phyloP scores from a whole-genome alignment of 1,140 invertebrate genomes.

The Formica selysi region DNA sequence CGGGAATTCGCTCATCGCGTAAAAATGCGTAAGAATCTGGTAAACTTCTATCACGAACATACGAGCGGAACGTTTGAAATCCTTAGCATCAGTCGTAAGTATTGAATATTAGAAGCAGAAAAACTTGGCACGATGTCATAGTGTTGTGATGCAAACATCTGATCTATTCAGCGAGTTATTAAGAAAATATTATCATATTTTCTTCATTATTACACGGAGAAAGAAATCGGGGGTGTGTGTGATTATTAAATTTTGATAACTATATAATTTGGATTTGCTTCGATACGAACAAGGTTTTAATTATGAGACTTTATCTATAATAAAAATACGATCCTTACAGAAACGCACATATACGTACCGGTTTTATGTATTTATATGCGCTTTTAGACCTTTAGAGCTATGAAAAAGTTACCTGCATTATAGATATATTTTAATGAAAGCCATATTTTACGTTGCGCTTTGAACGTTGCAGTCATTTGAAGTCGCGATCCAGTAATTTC shows the following conservation, averaged over 20 bases:
- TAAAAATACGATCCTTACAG: neutral
- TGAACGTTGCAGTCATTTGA: conserved; percentile 58
- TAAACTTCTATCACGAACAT: neutral
- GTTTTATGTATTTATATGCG: neutral
- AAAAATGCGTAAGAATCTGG: conserved; percentile 34
- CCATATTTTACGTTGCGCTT: conserved; percentile 3
- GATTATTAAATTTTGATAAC: neutral
- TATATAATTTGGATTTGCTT: neutral
- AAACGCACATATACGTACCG: no score
- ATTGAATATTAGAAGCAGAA: neutral
- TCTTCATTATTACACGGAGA: neutral
- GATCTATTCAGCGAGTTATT: neutral
- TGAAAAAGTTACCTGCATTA: neutral
- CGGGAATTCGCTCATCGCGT: conserved; percentile 1
- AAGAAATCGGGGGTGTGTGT: neutral
- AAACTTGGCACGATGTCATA: neutral
- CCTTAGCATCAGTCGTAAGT: neutral
- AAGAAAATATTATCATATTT: neutral
- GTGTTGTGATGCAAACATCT: neutral
- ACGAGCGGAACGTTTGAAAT: neutral
- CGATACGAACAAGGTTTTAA: neutral
- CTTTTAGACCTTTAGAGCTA: neutral
- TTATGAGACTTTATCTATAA: neutral
- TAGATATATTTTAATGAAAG: neutral
- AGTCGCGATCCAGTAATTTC: conserved; percentile 70